Evolutionary conservation across 2,797 vertebrate species (phyloP).

Genomic region (Lithobates pipiens): DNA sequence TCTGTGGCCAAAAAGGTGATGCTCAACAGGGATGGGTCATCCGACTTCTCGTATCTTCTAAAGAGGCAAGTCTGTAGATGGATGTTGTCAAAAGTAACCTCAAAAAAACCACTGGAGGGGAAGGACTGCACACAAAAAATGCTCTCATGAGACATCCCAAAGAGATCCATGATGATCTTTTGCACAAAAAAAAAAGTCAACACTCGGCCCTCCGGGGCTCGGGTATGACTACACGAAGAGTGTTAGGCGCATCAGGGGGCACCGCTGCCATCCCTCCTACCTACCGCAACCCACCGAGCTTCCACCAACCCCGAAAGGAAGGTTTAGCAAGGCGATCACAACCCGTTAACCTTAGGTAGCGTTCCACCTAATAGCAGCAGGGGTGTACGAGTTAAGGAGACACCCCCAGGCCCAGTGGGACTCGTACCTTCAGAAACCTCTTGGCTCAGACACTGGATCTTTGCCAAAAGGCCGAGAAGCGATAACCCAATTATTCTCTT

Average conservation of each 20-base stretch:
- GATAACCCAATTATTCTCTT: too few species aligned
- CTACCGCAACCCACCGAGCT: too few species aligned
- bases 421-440: too few species aligned
- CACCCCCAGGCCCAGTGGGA: too few species aligned
- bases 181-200: background rate
- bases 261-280: background rate
- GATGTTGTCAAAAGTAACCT: background rate
- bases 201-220: background rate
- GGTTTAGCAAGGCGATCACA: too few species aligned
- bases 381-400: too few species aligned
- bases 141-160: too few species aligned
- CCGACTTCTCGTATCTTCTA: background rate
- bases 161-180: background rate
- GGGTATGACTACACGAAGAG: background rate
- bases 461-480: too few species aligned
- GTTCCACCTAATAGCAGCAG: too few species aligned
- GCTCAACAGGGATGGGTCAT: background rate
- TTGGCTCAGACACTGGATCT: too few species aligned
- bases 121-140: background rate
- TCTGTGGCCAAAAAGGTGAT: background rate
- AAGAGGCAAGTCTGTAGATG: background rate
- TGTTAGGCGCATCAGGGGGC: background rate
- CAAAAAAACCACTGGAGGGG: background rate
- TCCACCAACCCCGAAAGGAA: too few species aligned
- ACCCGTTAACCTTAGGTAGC: too few species aligned